phyloP scores from a whole-genome alignment of 2,888 invertebrate genomes.

The Megaustenia siamemsis region DNA sequence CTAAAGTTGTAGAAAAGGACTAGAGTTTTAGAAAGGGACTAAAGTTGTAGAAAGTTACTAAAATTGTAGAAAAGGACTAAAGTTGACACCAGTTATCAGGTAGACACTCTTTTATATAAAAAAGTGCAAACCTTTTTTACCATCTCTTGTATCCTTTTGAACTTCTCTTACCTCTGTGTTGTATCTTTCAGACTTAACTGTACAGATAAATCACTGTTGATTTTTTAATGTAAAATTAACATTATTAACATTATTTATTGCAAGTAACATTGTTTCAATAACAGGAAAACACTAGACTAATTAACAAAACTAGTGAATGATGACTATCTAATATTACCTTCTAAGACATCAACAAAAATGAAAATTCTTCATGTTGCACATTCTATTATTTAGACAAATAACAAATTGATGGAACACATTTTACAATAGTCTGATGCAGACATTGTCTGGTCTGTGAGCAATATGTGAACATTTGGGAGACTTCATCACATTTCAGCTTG shows the following conservation, averaged over 20 bases:
- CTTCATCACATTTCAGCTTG: background rate
- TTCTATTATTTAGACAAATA: background rate
- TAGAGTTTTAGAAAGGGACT: too few species aligned
- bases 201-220: background rate
- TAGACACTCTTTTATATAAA: too few species aligned
- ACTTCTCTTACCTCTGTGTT: too few species aligned
- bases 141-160: too few species aligned
- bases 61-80: too few species aligned
- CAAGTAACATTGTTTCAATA: background rate
- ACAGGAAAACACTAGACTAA: background rate
- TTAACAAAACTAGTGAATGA: background rate
- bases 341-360: background rate
- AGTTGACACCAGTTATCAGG: too few species aligned
- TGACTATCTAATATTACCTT: background rate
- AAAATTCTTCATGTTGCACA: background rate
- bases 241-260: background rate
- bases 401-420: background rate
- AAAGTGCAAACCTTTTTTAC: too few species aligned
- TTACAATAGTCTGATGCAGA: background rate
- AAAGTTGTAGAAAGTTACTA: too few species aligned
- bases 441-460: background rate
- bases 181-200: background rate
- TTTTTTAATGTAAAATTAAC: background rate
- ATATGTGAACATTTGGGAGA: background rate
- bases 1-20: too few species aligned